Conservation (phyloP, 2,797 vertebrate species). For the Dendrocincla fuliginosa region DNA sequence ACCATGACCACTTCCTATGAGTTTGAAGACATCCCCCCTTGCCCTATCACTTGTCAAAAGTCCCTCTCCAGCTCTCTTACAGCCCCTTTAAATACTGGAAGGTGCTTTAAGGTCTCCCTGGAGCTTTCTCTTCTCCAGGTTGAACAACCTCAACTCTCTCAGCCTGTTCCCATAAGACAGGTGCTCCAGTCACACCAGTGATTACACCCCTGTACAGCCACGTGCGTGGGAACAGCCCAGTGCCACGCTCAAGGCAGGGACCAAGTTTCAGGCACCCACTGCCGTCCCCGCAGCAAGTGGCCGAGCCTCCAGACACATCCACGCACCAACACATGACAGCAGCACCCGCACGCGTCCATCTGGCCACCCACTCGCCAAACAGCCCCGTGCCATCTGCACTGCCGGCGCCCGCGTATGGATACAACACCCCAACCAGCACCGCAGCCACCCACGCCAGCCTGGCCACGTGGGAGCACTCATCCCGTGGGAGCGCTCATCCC, state of each 20-base stretch:
- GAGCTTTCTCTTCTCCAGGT: background rate
- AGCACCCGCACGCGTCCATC: background rate
- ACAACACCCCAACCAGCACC: background rate
- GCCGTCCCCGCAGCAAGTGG: background rate
- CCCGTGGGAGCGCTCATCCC: background rate
- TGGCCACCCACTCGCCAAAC: background rate
- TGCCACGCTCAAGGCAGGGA: rapidly evolving
- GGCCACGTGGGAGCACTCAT: background rate
- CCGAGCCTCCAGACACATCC: background rate
- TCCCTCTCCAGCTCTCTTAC: background rate
- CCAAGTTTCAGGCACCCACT: background rate
- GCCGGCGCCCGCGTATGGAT: background rate
- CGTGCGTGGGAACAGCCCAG: rapidly evolving
- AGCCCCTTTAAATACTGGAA: background rate
- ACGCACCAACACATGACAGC: background rate
- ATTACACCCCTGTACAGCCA: rapidly evolving
- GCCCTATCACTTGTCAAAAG: background rate
- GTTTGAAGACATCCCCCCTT: background rate
- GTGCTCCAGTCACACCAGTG: rapidly evolving
- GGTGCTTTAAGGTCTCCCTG: background rate
- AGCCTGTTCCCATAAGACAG: background rate
- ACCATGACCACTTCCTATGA: background rate
- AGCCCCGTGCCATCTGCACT: background rate
- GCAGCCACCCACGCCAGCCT: background rate
- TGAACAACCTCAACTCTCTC: background rate